phyloP scores from a whole-genome alignment of 2,797 vertebrate genomes.

The Darevskia nairensis region DNA sequence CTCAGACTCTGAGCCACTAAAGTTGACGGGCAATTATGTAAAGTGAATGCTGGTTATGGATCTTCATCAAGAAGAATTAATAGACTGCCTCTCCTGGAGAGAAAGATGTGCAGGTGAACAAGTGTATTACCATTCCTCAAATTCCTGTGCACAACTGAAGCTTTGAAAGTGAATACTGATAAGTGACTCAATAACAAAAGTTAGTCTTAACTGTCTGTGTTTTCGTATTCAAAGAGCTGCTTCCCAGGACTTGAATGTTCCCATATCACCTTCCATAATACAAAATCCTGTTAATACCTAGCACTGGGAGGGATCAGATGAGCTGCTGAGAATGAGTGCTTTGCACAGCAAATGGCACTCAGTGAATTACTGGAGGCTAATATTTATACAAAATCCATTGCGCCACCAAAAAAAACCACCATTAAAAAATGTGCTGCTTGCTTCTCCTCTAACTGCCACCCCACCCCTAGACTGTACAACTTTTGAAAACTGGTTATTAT shows the following conservation, averaged over 20 bases:
- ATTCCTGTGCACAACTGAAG: slow-evolving; percentile 31
- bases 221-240: not conserved
- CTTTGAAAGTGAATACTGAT: slow-evolving; percentile 21
- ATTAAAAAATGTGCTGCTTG: not conserved
- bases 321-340: not conserved
- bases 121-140: not conserved
- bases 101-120: not conserved
- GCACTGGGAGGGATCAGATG: not conserved
- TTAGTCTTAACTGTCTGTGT: not conserved
- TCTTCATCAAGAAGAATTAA: not conserved
- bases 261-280: not conserved
- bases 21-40: not conserved
- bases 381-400: not conserved
- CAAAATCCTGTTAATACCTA: slow-evolving; percentile 29
- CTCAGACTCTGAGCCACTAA: not conserved
- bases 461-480: not conserved
- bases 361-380: not conserved
- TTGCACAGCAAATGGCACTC: not conserved
- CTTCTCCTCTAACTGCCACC: not conserved
- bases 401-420: not conserved
- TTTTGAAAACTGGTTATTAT: not conserved
- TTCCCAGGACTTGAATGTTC: slow-evolving; percentile 10
- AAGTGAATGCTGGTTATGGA: not conserved
- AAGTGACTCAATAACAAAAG: slow-evolving; percentile 32
- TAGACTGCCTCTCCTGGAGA: slow-evolving; percentile 1